Conservation (phyloP, 2,888 invertebrate genomes). For the Synergus itoensis region DNA sequence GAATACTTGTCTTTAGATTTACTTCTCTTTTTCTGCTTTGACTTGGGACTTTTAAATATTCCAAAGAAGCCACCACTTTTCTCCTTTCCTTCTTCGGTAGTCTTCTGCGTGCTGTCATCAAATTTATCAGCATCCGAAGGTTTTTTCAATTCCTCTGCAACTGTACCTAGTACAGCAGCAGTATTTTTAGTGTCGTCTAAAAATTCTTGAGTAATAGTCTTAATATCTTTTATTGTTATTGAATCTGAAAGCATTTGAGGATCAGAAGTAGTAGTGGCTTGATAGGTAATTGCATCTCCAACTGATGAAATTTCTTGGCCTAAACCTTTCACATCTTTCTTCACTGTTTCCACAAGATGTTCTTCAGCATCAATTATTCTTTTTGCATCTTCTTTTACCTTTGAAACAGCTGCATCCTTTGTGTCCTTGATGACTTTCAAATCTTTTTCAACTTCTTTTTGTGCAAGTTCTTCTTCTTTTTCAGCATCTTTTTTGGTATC, state of each 20-base stretch:
- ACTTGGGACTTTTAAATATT: slow-evolving; percentile 70
- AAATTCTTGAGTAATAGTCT: slow-evolving; percentile 56
- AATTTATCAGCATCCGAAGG: slow-evolving; percentile 51
- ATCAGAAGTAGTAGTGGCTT: slow-evolving; percentile 47
- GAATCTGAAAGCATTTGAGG: slow-evolving; percentile 52
- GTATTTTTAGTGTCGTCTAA: slow-evolving; percentile 25
- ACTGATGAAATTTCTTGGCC: neutral
- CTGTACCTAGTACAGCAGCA: slow-evolving; percentile 22
- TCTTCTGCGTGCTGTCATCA: slow-evolving; percentile 44
- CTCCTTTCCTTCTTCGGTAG: slow-evolving; percentile 62
- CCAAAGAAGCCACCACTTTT: slow-evolving; percentile 68
- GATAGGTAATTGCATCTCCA: neutral
- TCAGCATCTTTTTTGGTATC: slow-evolving; percentile 1
- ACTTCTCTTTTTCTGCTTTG: slow-evolving; percentile 65
- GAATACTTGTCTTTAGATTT: slow-evolving; percentile 67
- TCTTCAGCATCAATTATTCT: slow-evolving; percentile 59
- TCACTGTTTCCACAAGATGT: neutral
- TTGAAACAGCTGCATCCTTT: slow-evolving; percentile 30
- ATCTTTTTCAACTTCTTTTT: neutral
- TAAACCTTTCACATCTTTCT: slow-evolving; percentile 52
- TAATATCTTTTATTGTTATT: slow-evolving; percentile 42
- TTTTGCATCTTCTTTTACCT: neutral
- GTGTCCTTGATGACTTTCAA: neutral
- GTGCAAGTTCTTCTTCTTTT: neutral
- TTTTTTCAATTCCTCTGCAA: neutral